phyloP scores from a whole-genome alignment of 2,888 invertebrate genomes.

The Andrena praecox region DNA sequence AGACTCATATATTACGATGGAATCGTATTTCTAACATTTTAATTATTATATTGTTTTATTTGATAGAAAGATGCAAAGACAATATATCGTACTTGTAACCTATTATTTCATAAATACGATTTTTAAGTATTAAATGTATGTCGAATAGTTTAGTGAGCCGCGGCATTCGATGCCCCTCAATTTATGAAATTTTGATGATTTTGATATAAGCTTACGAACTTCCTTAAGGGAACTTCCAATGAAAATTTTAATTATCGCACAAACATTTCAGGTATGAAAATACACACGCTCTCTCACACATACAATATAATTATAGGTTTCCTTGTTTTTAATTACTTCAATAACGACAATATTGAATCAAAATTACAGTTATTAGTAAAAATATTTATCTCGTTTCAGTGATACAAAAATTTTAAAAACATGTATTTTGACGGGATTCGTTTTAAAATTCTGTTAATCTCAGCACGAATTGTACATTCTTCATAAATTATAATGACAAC shows the following conservation, averaged over 20 bases:
- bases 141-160: neutral
- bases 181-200: neutral
- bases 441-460: slow-evolving; percentile 12
- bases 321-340: slow-evolving; percentile 10
- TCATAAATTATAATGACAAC: slow-evolving; percentile 14
- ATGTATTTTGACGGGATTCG: slow-evolving; percentile 15
- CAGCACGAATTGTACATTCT: slow-evolving; percentile 12
- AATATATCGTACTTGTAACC: neutral
- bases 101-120: slow-evolving; percentile 10
- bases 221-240: neutral
- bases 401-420: slow-evolving; percentile 34
- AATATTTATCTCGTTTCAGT: slow-evolving; percentile 12
- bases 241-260: neutral
- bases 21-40: neutral
- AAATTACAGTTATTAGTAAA: slow-evolving; percentile 15
- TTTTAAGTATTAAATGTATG: slow-evolving; percentile 6
- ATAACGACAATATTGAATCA: slow-evolving; percentile 23
- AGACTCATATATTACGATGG: neutral
- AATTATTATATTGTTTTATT: slow-evolving; percentile 4
- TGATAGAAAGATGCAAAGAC: slow-evolving; percentile 4
- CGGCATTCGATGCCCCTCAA: neutral
- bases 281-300: neutral
- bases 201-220: neutral
- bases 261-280: slow-evolving; percentile 18
- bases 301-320: slow-evolving; percentile 22